Conservation (phyloP, 2,888 invertebrate genomes). For the Diabrotica balteata region DNA sequence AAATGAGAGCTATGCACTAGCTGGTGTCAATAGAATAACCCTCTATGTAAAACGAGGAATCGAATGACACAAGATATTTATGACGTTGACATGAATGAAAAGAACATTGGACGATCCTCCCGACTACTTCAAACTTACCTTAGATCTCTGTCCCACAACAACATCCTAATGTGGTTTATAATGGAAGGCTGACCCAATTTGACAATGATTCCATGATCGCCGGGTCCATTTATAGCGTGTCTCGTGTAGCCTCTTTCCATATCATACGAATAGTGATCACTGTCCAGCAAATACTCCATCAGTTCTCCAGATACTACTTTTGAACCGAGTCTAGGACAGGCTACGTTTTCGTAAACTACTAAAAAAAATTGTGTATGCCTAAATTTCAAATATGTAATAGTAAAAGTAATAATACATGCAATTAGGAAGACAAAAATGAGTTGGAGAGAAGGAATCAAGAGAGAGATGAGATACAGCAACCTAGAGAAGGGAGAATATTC, state of each 20-base stretch:
- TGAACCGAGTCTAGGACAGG: slow-evolving; percentile 79
- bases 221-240: slow-evolving; percentile 59
- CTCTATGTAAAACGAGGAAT: no score
- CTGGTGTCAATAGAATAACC: no score
- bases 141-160: slow-evolving; percentile 94
- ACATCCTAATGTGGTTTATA: slow-evolving; percentile 90
- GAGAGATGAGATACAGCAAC: no score
- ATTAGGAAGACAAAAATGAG: no score
- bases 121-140: slow-evolving; percentile 60
- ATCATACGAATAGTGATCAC: slow-evolving; percentile 85
- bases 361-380: slow-evolving; percentile 25
- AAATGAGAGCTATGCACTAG: no score
- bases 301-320: slow-evolving; percentile 91
- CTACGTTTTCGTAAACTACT: slow-evolving; percentile 94
- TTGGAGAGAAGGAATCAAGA: no score
- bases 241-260: slow-evolving; percentile 86
- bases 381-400: no score
- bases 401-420: no score
- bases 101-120: no score
- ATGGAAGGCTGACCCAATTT: slow-evolving; percentile 85
- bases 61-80: no score
- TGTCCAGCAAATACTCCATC: slow-evolving; percentile 86
- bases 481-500: no score
- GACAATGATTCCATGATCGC: slow-evolving; percentile 83
- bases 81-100: no score